These are phyloP conservation scores for Sericinus montela DNA, from an alignment of 2,888 invertebrate species.

Conservation along the genomic window DNA sequence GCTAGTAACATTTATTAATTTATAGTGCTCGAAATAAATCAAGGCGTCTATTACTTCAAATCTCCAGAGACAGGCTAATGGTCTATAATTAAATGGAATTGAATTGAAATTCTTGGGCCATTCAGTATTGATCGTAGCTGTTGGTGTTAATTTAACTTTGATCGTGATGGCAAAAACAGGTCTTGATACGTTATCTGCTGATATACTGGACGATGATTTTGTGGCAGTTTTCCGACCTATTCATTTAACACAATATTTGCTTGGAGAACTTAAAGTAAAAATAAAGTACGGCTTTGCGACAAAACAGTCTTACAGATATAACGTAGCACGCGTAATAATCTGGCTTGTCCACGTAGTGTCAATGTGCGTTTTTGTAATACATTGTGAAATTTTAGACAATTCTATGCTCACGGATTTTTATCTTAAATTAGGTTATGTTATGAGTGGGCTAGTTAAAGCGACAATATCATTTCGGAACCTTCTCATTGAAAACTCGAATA, in stretches of 20 bases:
- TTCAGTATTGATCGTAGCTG: not conserved
- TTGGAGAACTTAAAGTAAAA: constrained; percentile 45
- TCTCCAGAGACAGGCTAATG: not conserved
- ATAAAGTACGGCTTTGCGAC: constrained; percentile 47
- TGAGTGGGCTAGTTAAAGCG: constrained; percentile 31
- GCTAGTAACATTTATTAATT: too few relatives aligned
- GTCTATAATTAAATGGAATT: not conserved
- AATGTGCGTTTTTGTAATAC: constrained; percentile 25
- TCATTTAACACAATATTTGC: constrained; percentile 34
- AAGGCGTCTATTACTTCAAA: too few relatives aligned
- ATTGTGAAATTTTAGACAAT: constrained; percentile 30
- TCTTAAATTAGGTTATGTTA: constrained; percentile 34
- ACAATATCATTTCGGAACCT: constrained; percentile 35
- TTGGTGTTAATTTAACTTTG: not conserved
- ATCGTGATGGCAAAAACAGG: constrained; percentile 3
- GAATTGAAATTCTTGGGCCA: not conserved
- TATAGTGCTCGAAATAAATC: too few relatives aligned
- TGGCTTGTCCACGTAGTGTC: constrained; percentile 34
- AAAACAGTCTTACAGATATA: constrained; percentile 33
- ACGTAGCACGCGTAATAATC: constrained; percentile 33
- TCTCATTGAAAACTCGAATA: constrained; percentile 20
- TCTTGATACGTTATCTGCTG: constrained; percentile 36
- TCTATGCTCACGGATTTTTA: constrained; percentile 30
- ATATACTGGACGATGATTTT: constrained; percentile 51
- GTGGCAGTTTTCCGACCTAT: constrained; percentile 40